A percentile compares a stretch with the other conserved stretches of the same genome.
phyloP scores from a whole-genome alignment of 2,797 vertebrate genomes.

The Spea hammondii region DNA sequence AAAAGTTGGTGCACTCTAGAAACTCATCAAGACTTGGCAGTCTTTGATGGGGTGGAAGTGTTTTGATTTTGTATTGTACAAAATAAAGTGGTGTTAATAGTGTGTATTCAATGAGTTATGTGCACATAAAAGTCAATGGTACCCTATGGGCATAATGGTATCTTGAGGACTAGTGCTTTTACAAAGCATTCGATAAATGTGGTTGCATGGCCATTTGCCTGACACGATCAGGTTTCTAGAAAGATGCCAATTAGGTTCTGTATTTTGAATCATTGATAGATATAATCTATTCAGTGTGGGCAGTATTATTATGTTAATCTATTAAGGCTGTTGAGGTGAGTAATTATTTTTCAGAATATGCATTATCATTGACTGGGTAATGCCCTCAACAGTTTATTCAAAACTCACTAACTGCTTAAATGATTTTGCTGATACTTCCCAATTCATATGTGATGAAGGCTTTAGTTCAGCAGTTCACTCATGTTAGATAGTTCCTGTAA shows the following conservation, averaged over 20 bases:
- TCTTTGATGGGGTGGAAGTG: not conserved
- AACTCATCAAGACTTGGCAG: too few species aligned
- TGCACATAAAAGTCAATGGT: not conserved
- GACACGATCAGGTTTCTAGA: not conserved
- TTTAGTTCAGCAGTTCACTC: too few species aligned
- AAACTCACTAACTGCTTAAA: not conserved
- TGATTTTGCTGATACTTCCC: too few species aligned
- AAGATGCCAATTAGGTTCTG: not conserved
- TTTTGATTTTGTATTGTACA: not conserved
- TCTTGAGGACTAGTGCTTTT: not conserved
- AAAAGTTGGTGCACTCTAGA: too few species aligned
- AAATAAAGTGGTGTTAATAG: not conserved
- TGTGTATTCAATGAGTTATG: not conserved
- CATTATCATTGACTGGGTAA: not conserved
- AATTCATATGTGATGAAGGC: too few species aligned
- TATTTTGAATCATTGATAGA: not conserved
- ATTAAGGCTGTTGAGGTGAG: not conserved
- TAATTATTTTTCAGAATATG: not conserved
- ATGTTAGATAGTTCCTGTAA: too few species aligned
- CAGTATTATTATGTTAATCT: not conserved
- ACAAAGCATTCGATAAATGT: constrained; percentile 3
- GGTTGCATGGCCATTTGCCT: not conserved
- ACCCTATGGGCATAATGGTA: not conserved
- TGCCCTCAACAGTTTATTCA: not conserved
- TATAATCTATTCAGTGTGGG: not conserved